Evolutionary conservation across 2,113 vertebrate genomes (phyloP).

Genomic region (Ginglymostoma cirratum): DNA sequence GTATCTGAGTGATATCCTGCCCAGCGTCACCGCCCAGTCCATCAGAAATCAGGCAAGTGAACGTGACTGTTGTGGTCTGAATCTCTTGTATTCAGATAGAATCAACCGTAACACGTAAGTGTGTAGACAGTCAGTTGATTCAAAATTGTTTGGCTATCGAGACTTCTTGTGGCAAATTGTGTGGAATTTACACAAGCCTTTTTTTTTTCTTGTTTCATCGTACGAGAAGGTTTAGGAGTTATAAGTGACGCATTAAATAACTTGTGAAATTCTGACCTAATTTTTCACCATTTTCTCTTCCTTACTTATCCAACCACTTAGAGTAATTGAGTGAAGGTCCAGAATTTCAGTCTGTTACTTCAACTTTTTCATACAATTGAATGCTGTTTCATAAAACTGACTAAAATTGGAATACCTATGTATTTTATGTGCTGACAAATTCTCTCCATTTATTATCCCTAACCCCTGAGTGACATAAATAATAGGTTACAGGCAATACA

Average conservation of each 20-base stretch:
- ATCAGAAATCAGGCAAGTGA: slow-evolving; percentile 65
- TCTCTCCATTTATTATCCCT: neutral
- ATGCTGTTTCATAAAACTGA: neutral
- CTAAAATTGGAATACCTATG: neutral
- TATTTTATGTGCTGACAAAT: neutral
- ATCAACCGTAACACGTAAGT: neutral
- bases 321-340: neutral
- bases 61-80: neutral
- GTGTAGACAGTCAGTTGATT: neutral
- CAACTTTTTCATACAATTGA: neutral
- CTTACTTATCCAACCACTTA: neutral
- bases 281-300: neutral
- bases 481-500: neutral
- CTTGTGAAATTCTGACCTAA: neutral
- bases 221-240: neutral
- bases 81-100: neutral
- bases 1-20: slow-evolving; percentile 72
- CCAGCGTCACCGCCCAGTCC: slow-evolving; percentile 63
- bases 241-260: neutral
- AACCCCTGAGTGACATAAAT: neutral
- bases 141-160: neutral
- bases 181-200: neutral
- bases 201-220: neutral
- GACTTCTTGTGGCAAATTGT: neutral
- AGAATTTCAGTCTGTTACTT: neutral